Evolutionary conservation across 2,797 vertebrate species (phyloP), one percentile per base, ranked within the genome.

Genomic region (Helarctos malayanus): DNA sequence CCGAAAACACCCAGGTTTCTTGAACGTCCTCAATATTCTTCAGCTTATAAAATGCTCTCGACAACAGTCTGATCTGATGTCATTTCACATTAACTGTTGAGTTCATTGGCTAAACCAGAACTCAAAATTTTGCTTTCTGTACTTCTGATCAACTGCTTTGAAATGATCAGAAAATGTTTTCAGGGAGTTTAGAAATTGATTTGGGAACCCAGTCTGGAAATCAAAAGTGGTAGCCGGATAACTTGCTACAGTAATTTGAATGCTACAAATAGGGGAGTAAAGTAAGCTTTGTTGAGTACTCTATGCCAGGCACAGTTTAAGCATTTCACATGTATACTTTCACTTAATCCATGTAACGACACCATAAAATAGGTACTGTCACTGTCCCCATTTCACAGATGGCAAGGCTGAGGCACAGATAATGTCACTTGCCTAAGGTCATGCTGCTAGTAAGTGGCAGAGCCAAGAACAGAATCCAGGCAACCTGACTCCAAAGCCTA

Each of bases 1-100:
- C 32, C 47, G 32, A 83, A 94, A 82, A 79, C 35, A 56, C 79
- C 52, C 75, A 83, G 16, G 61, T 95, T 75, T 94, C 75, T 92
- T 45, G 23, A 84, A 41, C 32, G 13, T 52, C 25, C 15, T 21
- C 7, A 52, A 5, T 38, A 54, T 78, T 87, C 23, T 76, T 81
- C 63, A 82, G 49, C 19, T 79, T 80, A 23, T 89, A 41, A 75
- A 68, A 75, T 57, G 54, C 18, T 83, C 61, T 49, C 10, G 49
- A 27, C 29, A 71, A 8, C 38, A 57, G 2, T 23, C 25, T 57
- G n/a, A 41, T 35, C 47, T 87, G 69, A 95, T 88, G n/a, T 29
- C 41, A 92, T 71, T 75, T 96, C 56, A 69, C 45, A 35, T 76
- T 27, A 84, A 89, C 57, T 23, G 11, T 54, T 56, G 1, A 69